Conservation (phyloP, 2,797 vertebrate genomes). For the Hydrolagus colliei region DNA sequence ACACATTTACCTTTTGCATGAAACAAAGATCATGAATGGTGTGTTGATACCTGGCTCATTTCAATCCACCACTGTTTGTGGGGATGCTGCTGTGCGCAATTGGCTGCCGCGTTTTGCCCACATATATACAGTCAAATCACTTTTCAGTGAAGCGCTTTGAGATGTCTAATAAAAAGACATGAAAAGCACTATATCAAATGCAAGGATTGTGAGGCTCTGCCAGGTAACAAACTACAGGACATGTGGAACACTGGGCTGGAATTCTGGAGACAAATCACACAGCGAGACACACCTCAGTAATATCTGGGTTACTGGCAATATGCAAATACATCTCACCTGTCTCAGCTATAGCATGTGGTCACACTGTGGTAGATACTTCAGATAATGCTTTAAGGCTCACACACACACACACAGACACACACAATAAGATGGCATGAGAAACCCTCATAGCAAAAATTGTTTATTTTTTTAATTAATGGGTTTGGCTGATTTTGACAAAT, state of each 20-base stretch:
- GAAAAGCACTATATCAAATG: neutral
- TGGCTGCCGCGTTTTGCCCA: no score
- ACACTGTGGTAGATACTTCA: no score
- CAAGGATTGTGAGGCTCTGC: neutral
- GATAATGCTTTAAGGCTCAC: no score
- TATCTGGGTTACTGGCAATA: neutral
- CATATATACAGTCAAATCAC: no score
- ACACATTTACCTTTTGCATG: no score
- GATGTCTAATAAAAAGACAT: neutral
- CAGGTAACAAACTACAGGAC: neutral
- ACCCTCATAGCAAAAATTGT: neutral
- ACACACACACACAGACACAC: no score
- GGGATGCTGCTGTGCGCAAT: neutral
- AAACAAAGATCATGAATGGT: neutral
- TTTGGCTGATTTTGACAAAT: neutral
- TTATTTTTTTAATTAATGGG: neutral
- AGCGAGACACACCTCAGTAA: neutral
- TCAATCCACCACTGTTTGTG: neutral
- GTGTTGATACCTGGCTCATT: neutral
- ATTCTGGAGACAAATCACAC: no score
- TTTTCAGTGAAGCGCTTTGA: neutral
- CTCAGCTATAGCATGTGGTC: neutral
- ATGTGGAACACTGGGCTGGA: neutral
- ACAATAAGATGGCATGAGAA: no score
- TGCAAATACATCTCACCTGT: conserved; percentile 13